Percentiles rank a stretch among this genome's conserved stretches.
Conservation (phyloP, 2,797 vertebrate genomes). For the Stomatorhinus walkeri region DNA sequence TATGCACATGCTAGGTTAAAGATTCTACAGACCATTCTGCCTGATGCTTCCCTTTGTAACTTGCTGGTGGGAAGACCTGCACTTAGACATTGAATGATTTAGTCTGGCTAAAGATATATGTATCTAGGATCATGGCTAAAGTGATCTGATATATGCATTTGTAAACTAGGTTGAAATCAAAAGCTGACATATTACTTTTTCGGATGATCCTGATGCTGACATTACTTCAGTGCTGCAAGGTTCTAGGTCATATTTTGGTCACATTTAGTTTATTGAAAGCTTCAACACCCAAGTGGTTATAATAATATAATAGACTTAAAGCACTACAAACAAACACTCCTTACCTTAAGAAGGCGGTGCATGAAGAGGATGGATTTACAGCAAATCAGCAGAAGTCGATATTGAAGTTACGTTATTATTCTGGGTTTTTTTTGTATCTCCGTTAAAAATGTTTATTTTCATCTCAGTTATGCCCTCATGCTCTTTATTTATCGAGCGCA, state of each 20-base stretch:
- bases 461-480: background rate
- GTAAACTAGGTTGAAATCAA: background rate
- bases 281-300: background rate
- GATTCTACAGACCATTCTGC: background rate
- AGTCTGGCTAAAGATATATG: background rate
- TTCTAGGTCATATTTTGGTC: background rate
- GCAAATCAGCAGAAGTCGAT: background rate
- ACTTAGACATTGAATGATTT: background rate
- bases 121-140: background rate
- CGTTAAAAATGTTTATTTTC: background rate
- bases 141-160: background rate
- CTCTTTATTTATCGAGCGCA: background rate
- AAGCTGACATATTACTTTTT: background rate
- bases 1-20: background rate
- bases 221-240: background rate
- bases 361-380: background rate
- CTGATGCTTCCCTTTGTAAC: background rate
- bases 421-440: background rate
- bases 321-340: background rate
- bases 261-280: background rate
- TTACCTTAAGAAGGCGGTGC: background rate
- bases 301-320: background rate
- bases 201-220: background rate
- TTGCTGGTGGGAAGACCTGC: background rate
- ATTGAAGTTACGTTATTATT: background rate